Evolutionary conservation across 2,888 invertebrate genomes (phyloP), one percentile per base, ranked within the genome.

Genomic region (Drosophila monieri): DNA sequence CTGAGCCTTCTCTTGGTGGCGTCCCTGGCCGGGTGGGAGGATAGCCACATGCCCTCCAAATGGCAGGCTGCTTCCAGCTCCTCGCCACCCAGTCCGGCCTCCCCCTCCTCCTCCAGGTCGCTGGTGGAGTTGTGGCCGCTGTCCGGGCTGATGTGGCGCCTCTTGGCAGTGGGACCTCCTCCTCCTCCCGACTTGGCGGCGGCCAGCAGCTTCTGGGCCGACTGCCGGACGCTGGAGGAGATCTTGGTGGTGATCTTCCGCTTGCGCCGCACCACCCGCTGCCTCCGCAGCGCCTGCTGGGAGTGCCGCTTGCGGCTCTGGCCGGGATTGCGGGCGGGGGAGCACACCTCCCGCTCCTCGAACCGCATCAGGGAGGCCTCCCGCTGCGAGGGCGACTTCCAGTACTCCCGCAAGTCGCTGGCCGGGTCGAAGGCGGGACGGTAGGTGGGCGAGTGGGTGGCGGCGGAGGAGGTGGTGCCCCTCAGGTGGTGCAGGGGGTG

Each of bases 341-440:
- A 89, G 39, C 89, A 76, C 21, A 90, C 80, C 76, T 91, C 91
- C 3, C 90, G 88, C 71, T 91, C 91, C 46, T 89, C 77, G 55
- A 80, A 89, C 10, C 60, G 15, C 12, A 8, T 51, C 47, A 41
- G 37, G 57, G 49, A 51, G 9, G 30, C 23, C n/a, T 61, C 60
- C 39, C 59, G 35, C 1, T 44, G 59, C 44, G 59, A 60, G n/a
- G 64, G 66, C 25, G 65, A 66, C 57, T 89, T 89, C 91, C 92
- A 91, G 57, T 91, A 89, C 72, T 91, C 91, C 58, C 90, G 86
- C 32, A 92, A 81, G 76, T 91, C 91, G 79, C 90, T 91, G 49
- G 91, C 91, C 6, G 91, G 91, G 77, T 91, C 91, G 64, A 91
- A 91, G 47, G 91, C 91, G 14, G 90, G 88, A 12, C 90, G 89